Percentiles rank a stretch among this genome's conserved stretches.
These are phyloP conservation scores for Melanerpes aurifrons DNA, from an alignment of 2,113 vertebrate species.

Conservation along the genomic window DNA sequence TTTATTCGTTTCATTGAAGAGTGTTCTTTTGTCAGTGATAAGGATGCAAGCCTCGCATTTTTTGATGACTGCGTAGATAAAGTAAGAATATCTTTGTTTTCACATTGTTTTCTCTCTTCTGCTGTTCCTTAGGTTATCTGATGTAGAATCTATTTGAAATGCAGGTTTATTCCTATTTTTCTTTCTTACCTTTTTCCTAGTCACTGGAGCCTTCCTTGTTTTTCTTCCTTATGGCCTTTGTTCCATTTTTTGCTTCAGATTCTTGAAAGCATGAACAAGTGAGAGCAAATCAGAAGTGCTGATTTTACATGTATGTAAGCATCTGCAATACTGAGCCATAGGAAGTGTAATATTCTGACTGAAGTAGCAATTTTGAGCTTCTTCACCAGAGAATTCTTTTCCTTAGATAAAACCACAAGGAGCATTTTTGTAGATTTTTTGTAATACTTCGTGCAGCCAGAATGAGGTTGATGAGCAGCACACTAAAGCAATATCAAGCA, in stretches of 20 bases:
- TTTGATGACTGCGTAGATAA: constrained; percentile 99
- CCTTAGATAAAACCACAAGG: not conserved
- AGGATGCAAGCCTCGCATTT: constrained; percentile 96
- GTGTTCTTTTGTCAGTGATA: constrained; percentile 98
- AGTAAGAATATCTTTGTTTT: constrained; percentile 78
- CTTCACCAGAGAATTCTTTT: not conserved
- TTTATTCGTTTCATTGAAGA: constrained; percentile 99
- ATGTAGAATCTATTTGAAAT: not conserved
- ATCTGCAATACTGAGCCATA: not conserved
- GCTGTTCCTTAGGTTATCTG: not conserved
- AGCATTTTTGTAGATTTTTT: not conserved
- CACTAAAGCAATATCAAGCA: not conserved
- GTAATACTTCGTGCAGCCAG: not conserved
- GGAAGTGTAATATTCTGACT: not conserved
- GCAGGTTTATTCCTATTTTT: not conserved
- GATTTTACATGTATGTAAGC: not conserved
- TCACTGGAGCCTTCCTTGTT: not conserved
- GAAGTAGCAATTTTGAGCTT: not conserved
- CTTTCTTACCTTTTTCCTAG: not conserved
- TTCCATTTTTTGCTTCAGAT: not conserved
- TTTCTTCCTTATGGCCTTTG: not conserved
- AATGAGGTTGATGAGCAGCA: not conserved
- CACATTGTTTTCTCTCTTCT: not conserved
- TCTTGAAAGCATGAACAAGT: not conserved
- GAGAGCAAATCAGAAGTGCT: not conserved